Percentiles rank a stretch among this genome's conserved stretches.
Conservation (phyloP, 2,888 invertebrate species). For the Macrophya annulata region DNA sequence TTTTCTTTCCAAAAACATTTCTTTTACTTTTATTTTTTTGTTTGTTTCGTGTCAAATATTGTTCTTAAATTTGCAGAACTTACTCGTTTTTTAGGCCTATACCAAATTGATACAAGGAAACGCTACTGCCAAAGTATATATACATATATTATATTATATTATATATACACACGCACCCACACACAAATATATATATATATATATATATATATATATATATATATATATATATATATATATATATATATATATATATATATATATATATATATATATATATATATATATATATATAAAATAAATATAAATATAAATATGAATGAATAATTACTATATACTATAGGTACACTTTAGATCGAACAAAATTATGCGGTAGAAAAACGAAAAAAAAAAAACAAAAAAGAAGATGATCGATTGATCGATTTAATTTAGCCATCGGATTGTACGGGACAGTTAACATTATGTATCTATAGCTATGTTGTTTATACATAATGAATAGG, state of each 20-base stretch:
- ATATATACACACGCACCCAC: neutral
- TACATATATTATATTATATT: constrained; percentile 6
- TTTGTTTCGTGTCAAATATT: too few relatives aligned
- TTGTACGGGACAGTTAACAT: neutral
- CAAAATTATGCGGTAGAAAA: neutral
- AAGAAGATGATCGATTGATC: neutral
- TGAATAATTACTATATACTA: constrained; percentile 11
- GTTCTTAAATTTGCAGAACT: neutral
- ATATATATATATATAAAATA: neutral
- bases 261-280: neutral
- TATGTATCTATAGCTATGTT: neutral
- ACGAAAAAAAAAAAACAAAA: neutral
- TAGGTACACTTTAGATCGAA: neutral
- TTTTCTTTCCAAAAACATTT: neutral
- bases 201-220: neutral
- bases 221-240: neutral
- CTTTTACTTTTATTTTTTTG: neutral
- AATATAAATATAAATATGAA: neutral
- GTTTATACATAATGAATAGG: neutral
- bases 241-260: neutral
- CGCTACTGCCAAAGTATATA: constrained; percentile 55
- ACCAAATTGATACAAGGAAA: constrained; percentile 54
- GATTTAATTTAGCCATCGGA: neutral
- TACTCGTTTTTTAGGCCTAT: constrained; percentile 35
- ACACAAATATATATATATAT: neutral